Evolutionary conservation across 64 coral and sea anemone genomes (phyloP), one percentile per base, ranked within the genome.

Genomic region (Catalaphyllia jardinei): DNA sequence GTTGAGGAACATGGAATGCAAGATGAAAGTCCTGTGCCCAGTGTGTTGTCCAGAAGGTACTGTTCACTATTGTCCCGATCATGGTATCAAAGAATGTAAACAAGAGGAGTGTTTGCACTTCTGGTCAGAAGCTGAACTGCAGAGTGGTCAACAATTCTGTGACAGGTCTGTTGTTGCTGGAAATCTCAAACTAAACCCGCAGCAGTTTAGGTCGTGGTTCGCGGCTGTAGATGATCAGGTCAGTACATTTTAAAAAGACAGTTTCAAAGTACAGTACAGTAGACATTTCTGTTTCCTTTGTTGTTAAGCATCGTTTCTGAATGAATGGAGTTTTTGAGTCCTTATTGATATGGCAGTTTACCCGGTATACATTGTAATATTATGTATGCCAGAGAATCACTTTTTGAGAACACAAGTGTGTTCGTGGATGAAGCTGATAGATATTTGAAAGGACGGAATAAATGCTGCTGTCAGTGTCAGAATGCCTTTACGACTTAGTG

Each of bases 81-180:
- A 88, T 60, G 35, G 27, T 20, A 18, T 42, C 8, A 59, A n/a
- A 20, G 35, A 73, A 19, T 88, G 87, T 27, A 77, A 4, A 38
- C 52, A 62, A 29, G 74, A 62, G 50, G 63, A 30, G n/a, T 88
- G 87, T 24, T 54, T 77, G 33, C 87, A 88, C 77, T 77, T 88
- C 73, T 63, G 75, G 62, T 88, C 87, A 25, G 87, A 88, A 65
- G 73, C 75, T 3, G 74, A 88, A 33, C 61, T 88, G 20, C 55
- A 9, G 29, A 76, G 65, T 10, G 20, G 73, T 13, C 74, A 73
- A 67, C 35, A 62, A 3, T 77, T 10, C 20, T 88, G 87, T 35
- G 75, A 63, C 16, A 62, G 77, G 77, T 77, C 73, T 15, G 8
- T 18, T 8, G 8, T 33, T 39, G 74, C 87, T 22, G 10, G 17